Percentiles rank a stretch among this genome's conserved stretches.
Conservation (phyloP, 1,140 invertebrate species). For the Periplaneta americana region DNA sequence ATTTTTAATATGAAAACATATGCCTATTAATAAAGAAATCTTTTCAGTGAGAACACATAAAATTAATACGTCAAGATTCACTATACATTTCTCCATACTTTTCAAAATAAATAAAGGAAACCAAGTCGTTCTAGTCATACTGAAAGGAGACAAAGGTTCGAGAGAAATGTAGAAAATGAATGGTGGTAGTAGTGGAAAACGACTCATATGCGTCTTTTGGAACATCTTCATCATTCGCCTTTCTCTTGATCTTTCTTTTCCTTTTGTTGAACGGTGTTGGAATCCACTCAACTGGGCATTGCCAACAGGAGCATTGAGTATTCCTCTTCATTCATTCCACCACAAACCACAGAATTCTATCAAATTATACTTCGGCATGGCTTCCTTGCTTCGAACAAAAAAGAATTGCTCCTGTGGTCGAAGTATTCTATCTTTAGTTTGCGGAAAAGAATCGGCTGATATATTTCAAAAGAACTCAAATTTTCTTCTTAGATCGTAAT, state of each 20-base stretch:
- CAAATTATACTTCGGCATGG: not conserved
- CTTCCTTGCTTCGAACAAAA: not conserved
- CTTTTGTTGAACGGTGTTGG: not conserved
- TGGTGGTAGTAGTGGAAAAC: not conserved
- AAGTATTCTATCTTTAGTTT: not conserved
- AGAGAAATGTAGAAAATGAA: not conserved
- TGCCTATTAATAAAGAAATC: too few species aligned
- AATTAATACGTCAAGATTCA: too few species aligned
- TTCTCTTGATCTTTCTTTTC: not conserved
- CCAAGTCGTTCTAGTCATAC: too few species aligned
- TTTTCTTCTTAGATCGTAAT: not conserved
- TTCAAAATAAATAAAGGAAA: too few species aligned
- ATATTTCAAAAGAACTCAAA: not conserved
- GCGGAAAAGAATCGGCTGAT: not conserved
- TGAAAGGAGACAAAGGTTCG: not conserved
- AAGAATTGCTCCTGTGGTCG: not conserved
- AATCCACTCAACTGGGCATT: not conserved
- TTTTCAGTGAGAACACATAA: too few species aligned
- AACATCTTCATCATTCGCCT: not conserved
- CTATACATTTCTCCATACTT: too few species aligned
- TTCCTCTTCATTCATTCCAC: not conserved
- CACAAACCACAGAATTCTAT: not conserved
- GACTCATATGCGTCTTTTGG: not conserved
- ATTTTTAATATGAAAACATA: too few species aligned
- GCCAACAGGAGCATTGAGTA: not conserved